Percentiles rank a stretch among this genome's conserved stretches.
Evolutionary conservation across 2,113 vertebrate genomes (phyloP).

Genomic region (Scomber japonicus): DNA sequence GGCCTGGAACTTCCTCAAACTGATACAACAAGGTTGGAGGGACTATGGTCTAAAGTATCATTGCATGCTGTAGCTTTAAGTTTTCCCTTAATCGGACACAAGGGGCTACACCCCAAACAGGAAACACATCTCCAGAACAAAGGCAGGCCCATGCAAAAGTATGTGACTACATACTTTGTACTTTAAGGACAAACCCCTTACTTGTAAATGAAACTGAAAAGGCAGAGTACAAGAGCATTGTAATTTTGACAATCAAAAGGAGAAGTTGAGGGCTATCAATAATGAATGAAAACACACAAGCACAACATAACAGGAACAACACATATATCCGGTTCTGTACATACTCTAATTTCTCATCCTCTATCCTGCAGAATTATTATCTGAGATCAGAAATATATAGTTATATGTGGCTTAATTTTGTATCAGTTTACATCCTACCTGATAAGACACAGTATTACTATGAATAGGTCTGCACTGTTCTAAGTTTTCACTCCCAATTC

Average conservation of each 20-base stretch:
- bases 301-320: neutral
- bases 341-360: neutral
- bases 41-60: neutral
- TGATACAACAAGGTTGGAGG: neutral
- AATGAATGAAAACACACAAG: neutral
- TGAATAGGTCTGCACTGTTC: too few species aligned
- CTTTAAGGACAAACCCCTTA: too few species aligned
- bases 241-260: neutral
- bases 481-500: too few species aligned
- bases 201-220: neutral
- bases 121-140: neutral
- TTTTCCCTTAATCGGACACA: neutral
- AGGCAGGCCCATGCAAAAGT: too few species aligned
- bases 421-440: neutral
- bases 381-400: neutral
- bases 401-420: constrained; percentile 13
- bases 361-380: neutral
- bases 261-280: neutral
- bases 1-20: neutral
- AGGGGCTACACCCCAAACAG: neutral
- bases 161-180: too few species aligned
- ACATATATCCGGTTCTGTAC: neutral
- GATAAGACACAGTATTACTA: neutral
- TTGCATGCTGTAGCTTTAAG: neutral
- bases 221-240: neutral